Evolutionary conservation across 2,113 vertebrate species (phyloP), one percentile per base, ranked within the genome.

Genomic region (Spilogale gracilis): DNA sequence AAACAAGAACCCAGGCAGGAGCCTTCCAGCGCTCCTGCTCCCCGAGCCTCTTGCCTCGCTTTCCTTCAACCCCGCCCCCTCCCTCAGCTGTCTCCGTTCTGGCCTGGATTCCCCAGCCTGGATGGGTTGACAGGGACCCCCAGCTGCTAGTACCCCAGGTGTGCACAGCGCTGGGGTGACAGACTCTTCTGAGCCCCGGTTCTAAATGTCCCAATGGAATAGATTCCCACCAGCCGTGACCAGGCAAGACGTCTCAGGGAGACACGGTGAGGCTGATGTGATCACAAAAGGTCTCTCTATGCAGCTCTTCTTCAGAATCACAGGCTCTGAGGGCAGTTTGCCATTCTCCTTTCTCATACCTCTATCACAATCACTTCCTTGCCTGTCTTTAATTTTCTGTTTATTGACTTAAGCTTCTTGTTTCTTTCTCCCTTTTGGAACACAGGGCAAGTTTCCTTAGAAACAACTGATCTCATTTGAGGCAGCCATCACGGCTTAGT

Each of bases 11-110:
- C 13, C 17, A 9, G 25, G 60, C 38, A 48, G 17, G 16, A 80
- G 1, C 7, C 25, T 11, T 73, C 30, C 11, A 5, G 11, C 25
- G 13, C 5, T 27, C 30, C 3, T 0, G 11, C 14, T 6, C n/a
- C 61, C 23, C 25, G 2, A 2, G 4, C 45, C 27, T 81, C 54
- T n/a, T 9, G 56, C 48, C 43, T 18, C 38, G 9, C 9, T 23
- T 56, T 25, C 20, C 61, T 65, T 78, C 50, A 8, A 32, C 52
- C 38, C 54, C 16, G 0, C 2, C 2, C 30, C 45, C 12, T 16
- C 63, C 1, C 30, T 20, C 21, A 2, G 9, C 32, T 45, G 52
- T 78, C 38, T 58, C 89, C 4, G 23, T 27, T 38, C 38, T 38
- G 38, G 38, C 38, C 38, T 38, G 38, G 38, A 38, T 38, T 45